Percentiles rank a stretch among this genome's conserved stretches.
Conservation (phyloP, 2,888 invertebrate species). For the Corbicula japonica region DNA sequence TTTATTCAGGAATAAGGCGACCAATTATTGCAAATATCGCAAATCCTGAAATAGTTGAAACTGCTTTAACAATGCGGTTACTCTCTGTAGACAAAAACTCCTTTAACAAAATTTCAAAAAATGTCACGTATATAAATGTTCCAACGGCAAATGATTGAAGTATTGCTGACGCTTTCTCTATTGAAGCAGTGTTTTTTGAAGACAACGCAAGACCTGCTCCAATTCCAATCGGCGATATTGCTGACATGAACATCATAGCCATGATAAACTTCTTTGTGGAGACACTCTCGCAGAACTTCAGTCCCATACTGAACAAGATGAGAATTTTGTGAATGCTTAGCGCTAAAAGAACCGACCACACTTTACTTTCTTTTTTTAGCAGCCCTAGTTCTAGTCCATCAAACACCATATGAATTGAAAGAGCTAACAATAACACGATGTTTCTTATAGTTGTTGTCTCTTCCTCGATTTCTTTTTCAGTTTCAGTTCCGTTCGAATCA, state of each 20-base stretch:
- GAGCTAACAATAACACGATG: constrained; percentile 87
- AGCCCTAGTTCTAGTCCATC: constrained; percentile 89
- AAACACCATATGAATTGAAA: constrained; percentile 88
- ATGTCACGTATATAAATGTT: constrained; percentile 47
- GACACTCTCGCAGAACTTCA: constrained; percentile 54
- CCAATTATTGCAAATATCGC: constrained; percentile 22
- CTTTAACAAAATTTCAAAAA: constrained; percentile 42
- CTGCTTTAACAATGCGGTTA: constrained; percentile 17
- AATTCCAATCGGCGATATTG: constrained; percentile 36
- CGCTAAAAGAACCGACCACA: constrained; percentile 86
- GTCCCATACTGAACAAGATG: constrained; percentile 88
- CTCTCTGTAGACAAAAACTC: constrained; percentile 21
- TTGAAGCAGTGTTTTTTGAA: constrained; percentile 7
- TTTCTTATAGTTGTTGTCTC: constrained; percentile 79
- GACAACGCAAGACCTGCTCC: constrained; percentile 24
- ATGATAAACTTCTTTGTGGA: constrained; percentile 11
- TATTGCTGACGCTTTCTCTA: constrained; percentile 12
- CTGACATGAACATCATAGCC: constrained; percentile 16
- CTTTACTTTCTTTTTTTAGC: constrained; percentile 79
- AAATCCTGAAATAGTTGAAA: constrained; percentile 30
- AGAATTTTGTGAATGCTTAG: constrained; percentile 88
- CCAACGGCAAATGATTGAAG: constrained; percentile 45
- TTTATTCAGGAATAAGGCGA: constrained; percentile 4
- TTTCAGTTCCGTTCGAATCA: neutral
- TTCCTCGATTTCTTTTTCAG: neutral